Evolutionary conservation across 53 echinoderm and acorn worm genomes (phyloP).

Genomic region (Henricia sp.): DNA sequence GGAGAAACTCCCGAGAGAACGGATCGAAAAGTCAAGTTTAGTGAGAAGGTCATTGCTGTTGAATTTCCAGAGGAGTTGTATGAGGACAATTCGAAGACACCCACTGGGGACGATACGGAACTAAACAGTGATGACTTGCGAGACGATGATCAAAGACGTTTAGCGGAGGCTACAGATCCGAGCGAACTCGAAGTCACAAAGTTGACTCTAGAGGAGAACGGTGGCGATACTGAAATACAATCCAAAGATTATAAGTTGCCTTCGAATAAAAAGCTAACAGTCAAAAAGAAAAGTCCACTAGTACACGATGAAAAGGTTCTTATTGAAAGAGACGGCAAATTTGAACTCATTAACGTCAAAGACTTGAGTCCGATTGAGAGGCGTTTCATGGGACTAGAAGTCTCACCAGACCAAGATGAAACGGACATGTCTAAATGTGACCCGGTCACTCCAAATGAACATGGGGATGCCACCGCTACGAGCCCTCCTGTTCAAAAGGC

Average conservation of each 20-base stretch:
- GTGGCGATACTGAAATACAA: constrained; percentile 13
- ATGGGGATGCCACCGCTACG: constrained; percentile 33
- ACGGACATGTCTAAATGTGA: background rate
- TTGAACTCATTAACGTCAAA: constrained; percentile 79
- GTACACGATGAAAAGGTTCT: constrained; percentile 66
- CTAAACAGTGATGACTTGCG: background rate
- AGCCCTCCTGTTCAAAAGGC: constrained; percentile 22
- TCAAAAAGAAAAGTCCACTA: constrained; percentile 21
- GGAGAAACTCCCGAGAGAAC: constrained; percentile 80
- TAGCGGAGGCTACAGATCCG: constrained; percentile 52
- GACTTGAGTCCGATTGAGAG: constrained; percentile 85
- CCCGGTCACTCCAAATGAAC: constrained; percentile 13
- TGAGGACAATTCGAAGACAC: background rate
- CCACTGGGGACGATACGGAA: constrained; percentile 6
- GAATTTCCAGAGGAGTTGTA: constrained; percentile 74
- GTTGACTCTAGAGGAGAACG: constrained; percentile 46
- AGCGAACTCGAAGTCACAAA: constrained; percentile 79
- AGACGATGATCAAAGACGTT: background rate
- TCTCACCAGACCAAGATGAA: constrained; percentile 6
- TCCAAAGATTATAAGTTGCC: too few species aligned
- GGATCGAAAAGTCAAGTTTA: constrained; percentile 85
- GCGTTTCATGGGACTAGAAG: constrained; percentile 68
- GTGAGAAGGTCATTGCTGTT: constrained; percentile 80
- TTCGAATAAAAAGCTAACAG: background rate
- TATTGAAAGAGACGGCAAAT: constrained; percentile 93